Evolutionary conservation across 2,888 invertebrate genomes (phyloP), one percentile per base, ranked within the genome.

Genomic region (Lasioglossum zephyrum): DNA sequence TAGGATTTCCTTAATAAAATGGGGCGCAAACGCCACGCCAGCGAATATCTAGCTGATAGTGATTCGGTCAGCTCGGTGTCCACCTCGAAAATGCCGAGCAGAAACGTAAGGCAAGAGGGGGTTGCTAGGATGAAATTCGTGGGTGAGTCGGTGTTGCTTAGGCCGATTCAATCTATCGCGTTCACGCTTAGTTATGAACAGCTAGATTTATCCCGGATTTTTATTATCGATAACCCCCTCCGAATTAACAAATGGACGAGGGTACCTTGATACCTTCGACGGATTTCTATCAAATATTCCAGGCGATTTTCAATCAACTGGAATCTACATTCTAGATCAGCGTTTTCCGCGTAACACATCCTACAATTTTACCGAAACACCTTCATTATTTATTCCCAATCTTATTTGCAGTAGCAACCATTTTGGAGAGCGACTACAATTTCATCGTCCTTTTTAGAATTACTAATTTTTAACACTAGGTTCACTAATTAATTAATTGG

Each of bases 1-100:
- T 89, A 90, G 91, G 93, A 94, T 94, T 94, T 94, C 93, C 94
- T 94, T 94, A 94, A 94, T 94, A 94, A 94, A 94, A 94, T 93
- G 92, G 93, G 93, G 93, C 93, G 93, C 93, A 93, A 94, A 94
- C 92, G 94, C 94, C 93, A 92, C 93, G 94, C 94, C 93, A 94
- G 94, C 94, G 93, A 94, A 94, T 94, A 94, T 94, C 94, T 91
- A 90, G 94, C 93, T 92, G 94, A 94, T 94, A 94, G 94, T 92
- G 92, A 93, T 92, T 92, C 90, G 94, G 94, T 94, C 94, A 94
- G 92, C 94, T 93, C 92, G 84, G 88, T 90, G 92, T 94, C 92
- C 92, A 92, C 90, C 91, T 91, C 92, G 92, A 92, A 92, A 92
- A 92, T 92, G 92, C 91, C 91, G 90, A 89, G 90, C 88, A 89